Percentiles rank a stretch among this genome's conserved stretches.
Conservation (phyloP, 2,888 invertebrate genomes). For the Rotaria socialis region DNA sequence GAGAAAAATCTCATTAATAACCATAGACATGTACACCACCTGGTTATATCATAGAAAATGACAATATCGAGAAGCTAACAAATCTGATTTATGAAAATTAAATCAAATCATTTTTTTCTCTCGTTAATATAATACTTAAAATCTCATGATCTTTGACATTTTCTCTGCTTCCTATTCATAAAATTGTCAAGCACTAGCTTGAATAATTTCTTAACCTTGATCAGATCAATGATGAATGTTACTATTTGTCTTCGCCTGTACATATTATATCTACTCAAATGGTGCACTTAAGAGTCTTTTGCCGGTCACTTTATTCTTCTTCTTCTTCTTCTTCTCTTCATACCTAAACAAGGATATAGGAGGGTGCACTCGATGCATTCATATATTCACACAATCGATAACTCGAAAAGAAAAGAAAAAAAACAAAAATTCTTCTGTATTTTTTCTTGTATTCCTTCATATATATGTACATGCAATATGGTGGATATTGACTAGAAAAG, state of each 20-base stretch:
- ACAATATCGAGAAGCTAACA: too few species aligned
- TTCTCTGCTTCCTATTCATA: neutral
- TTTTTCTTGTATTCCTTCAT: neutral
- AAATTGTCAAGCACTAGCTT: neutral
- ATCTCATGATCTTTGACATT: too few species aligned
- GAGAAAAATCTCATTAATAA: neutral
- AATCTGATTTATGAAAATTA: too few species aligned
- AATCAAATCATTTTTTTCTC: too few species aligned
- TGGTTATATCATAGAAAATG: too few species aligned
- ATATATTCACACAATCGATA: neutral
- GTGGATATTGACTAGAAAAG: neutral
- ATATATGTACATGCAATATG: neutral
- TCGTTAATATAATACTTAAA: too few species aligned
- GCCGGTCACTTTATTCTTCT: neutral
- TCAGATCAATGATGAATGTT: neutral
- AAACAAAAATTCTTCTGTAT: neutral
- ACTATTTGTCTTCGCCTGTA: neutral
- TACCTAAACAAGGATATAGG: neutral
- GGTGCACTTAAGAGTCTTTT: constrained; percentile 13
- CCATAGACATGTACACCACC: neutral
- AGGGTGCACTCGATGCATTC: neutral
- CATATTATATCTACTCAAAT: neutral
- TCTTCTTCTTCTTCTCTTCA: neutral
- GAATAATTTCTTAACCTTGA: neutral
- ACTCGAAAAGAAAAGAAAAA: neutral